Conservation (phyloP, 2,888 invertebrate genomes). For the Papilio elwesi region DNA sequence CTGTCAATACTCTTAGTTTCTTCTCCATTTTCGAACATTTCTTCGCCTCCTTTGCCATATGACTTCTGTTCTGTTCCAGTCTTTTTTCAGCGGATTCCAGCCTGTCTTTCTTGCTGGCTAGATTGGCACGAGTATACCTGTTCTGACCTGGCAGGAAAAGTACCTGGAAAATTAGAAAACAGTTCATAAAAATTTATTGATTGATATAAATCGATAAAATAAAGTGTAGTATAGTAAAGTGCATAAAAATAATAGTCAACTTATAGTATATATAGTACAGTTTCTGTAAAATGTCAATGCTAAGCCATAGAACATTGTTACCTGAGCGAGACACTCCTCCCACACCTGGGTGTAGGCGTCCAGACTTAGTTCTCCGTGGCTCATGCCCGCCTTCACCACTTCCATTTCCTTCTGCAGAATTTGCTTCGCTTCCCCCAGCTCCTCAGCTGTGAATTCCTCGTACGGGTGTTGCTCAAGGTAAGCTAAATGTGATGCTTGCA, state of each 20-base stretch:
- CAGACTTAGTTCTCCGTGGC: constrained; percentile 95
- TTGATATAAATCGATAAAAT: too few relatives aligned
- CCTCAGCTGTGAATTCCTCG: constrained; percentile 87
- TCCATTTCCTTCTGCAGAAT: constrained; percentile 93
- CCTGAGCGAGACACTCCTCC: constrained; percentile 98
- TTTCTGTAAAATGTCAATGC: too few relatives aligned
- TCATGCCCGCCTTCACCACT: constrained; percentile 96
- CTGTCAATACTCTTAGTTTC: constrained; percentile 97
- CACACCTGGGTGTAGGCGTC: constrained; percentile 98
- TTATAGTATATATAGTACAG: too few relatives aligned
- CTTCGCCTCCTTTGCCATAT: constrained; percentile 99
- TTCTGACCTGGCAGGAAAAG: constrained; percentile 96
- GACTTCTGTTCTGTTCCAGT: constrained; percentile 95
- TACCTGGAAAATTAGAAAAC: constrained; percentile 78
- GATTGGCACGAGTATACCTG: constrained; percentile 95
- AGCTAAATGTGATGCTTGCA: constrained; percentile 88
- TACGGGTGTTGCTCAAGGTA: constrained; percentile 95
- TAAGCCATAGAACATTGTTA: constrained; percentile 53
- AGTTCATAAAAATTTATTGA: too few relatives aligned
- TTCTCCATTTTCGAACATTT: constrained; percentile 99
- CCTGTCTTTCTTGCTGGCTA: constrained; percentile 98
- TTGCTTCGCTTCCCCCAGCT: constrained; percentile 84
- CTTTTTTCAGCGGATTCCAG: constrained; percentile 96
- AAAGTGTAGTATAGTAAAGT: too few relatives aligned
- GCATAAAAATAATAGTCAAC: neutral